phyloP scores from a whole-genome alignment of 2,797 vertebrate species.

The Bovichtus variegatus region DNA sequence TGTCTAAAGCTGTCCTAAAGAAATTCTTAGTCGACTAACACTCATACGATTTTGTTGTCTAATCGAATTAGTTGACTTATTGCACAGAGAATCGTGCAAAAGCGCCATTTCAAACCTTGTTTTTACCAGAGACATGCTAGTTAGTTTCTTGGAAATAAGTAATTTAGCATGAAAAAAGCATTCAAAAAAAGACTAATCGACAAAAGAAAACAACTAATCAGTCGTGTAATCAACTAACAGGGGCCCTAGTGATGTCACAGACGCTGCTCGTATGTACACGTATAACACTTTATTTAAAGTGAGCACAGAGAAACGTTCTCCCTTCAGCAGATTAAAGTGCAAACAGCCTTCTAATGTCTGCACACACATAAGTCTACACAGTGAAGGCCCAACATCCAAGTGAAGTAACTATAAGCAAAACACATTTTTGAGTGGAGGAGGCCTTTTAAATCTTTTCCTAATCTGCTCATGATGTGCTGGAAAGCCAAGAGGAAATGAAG shows the following conservation, averaged over 20 bases:
- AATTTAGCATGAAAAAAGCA: too few relatives aligned
- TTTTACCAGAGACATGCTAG: too few relatives aligned
- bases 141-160: too few relatives aligned
- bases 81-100: too few relatives aligned
- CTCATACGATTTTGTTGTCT: too few relatives aligned
- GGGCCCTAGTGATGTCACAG: constrained; percentile 3
- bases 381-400: background rate
- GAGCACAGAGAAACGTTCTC: background rate
- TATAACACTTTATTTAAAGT: background rate
- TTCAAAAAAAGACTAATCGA: too few relatives aligned
- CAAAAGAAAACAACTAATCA: too few relatives aligned
- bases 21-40: too few relatives aligned
- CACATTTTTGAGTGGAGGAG: background rate
- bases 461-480: constrained; percentile 25
- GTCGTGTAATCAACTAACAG: too few relatives aligned
- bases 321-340: background rate
- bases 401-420: background rate
- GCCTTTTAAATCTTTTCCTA: constrained; percentile 8
- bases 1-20: background rate
- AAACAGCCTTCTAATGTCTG: background rate
- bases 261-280: background rate
- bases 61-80: too few relatives aligned
- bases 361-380: background rate
- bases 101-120: too few relatives aligned
- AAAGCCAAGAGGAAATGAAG: constrained; percentile 1